Percentiles rank a stretch among this genome's conserved stretches.
Conservation (phyloP, 2,797 vertebrate genomes). For the Acipenser ruthenus region DNA sequence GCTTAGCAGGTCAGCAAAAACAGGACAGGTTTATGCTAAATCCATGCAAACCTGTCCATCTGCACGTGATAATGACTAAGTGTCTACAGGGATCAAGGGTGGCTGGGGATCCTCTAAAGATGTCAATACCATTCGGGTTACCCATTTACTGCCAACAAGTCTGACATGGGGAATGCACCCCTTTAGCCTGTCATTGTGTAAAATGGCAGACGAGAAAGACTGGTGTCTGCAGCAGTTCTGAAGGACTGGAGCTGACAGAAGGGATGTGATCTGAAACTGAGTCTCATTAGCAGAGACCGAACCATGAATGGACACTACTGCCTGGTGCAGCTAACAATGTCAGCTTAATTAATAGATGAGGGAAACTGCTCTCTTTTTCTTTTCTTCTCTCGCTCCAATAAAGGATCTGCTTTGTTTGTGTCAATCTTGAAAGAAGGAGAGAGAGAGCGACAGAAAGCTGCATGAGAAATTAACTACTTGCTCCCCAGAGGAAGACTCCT, state of each 20-base stretch:
- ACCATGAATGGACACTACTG: constrained; percentile 36
- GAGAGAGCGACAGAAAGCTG: constrained; percentile 29
- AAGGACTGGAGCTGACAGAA: constrained; percentile 22
- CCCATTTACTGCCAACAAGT: no score
- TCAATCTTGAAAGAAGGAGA: constrained; percentile 25
- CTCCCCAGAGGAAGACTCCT: constrained; percentile 35
- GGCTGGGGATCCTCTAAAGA: no score
- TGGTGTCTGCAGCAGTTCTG: constrained; percentile 22
- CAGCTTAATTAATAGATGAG: constrained; percentile 60
- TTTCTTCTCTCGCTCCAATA: constrained; percentile 13
- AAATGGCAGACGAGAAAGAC: background rate
- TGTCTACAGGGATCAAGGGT: no score
- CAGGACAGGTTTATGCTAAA: no score
- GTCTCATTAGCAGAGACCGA: constrained; percentile 48
- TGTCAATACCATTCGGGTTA: no score
- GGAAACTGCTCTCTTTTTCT: constrained; percentile 45
- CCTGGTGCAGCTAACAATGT: constrained; percentile 39
- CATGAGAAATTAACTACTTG: constrained; percentile 41
- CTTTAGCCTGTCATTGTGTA: constrained; percentile 30
- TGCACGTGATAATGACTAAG: no score
- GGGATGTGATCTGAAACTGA: constrained; percentile 29
- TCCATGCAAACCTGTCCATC: no score
- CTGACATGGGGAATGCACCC: background rate
- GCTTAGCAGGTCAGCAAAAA: no score
- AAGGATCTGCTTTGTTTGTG: constrained; percentile 36